A percentile compares a stretch with the other conserved stretches of the same genome.
These are phyloP conservation scores for Bombylius discolor DNA, from an alignment of 2,888 invertebrate genomes.

Conservation along the genomic window DNA sequence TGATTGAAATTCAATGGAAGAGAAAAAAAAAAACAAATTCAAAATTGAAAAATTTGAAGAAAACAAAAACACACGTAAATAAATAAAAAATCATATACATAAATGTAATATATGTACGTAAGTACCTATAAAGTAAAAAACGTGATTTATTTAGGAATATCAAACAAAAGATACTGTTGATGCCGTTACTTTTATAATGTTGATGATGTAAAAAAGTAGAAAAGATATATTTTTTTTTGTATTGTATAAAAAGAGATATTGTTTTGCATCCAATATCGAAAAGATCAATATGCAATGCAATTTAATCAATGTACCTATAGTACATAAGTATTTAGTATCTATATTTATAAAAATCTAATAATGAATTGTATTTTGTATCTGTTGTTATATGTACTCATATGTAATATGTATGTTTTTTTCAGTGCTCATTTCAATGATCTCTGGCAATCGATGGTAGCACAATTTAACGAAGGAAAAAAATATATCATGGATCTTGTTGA, in stretches of 20 bases:
- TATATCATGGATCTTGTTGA: constrained; percentile 77
- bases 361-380: background rate
- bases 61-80: background rate
- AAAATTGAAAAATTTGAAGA: background rate
- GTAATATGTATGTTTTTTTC: background rate
- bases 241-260: too few relatives aligned
- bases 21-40: background rate
- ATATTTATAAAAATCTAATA: background rate
- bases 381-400: too few relatives aligned
- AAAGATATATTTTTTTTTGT: too few relatives aligned
- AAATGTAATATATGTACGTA: background rate
- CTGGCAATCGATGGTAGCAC: constrained; percentile 63
- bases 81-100: background rate
- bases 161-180: too few relatives aligned
- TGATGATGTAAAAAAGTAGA: too few relatives aligned
- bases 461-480: constrained; percentile 64
- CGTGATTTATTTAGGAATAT: too few relatives aligned
- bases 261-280: too few relatives aligned
- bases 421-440: constrained; percentile 69
- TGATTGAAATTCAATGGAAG: background rate
- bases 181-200: too few relatives aligned
- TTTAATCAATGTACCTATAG: too few relatives aligned
- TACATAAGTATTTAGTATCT: too few relatives aligned
- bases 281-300: too few relatives aligned
- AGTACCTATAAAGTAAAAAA: too few relatives aligned